Base-by-base conservation (phyloP, 2,888 invertebrate genomes). In the Aelia acuminata region DNA sequence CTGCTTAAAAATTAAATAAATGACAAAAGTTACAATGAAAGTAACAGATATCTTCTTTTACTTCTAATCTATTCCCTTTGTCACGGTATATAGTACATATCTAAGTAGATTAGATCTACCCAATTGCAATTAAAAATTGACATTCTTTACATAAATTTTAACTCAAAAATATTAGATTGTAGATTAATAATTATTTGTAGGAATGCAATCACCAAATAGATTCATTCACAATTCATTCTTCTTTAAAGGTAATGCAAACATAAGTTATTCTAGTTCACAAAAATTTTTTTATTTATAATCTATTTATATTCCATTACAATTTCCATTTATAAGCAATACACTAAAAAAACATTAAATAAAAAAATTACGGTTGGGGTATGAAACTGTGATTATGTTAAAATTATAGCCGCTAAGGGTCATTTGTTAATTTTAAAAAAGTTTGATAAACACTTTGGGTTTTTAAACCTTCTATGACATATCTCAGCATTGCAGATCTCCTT, bases 51-150 rank as follows among this genome's bases (percentile, higher is more conserved):
- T 22, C 80, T n/a, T 80, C 43, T 11, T 43, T 47, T 43, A 39
- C 39, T 80, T 43, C n/a, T 80, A 80, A 47, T 80, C 80, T 80
- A 80, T 47, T 15, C 80, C 57, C 87, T 47, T 87, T 87, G 57
- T 75, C 87, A 87, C 26, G 87, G 87, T 87, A 87, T 70, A 22
- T 87, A 63, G 57, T 57, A 87, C 87, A 87, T 87, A 87, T 87
- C 87, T 87, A 4, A 20, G 31, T 57, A 75, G 63, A 26, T 75
- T 87, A 75, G 49, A 75, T 22, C 11, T 84, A 88, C 88, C 88
- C 88, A 50, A 88, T 88, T 88, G 80, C 84, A 88, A 88, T 84
- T 88, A 48, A 18, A 84, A 35, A 49, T 48, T 48, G 49, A 47
- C 22, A 80, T 49, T 50, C 53, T 43, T 86, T 22, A 86, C 39